Evolutionary conservation across 2,797 vertebrate species (phyloP).

Genomic region (Remorina albescens): DNA sequence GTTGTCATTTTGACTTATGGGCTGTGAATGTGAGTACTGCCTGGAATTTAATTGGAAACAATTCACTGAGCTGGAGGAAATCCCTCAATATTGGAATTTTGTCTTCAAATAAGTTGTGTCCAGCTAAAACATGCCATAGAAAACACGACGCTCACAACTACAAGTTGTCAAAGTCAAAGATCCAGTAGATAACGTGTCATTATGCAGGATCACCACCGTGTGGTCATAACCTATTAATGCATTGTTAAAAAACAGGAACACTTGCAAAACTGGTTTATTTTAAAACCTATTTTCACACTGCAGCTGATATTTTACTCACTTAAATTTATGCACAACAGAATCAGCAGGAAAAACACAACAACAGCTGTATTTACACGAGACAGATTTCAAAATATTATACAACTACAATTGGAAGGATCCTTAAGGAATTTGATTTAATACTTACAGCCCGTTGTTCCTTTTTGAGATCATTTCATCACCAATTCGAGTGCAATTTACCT

Average conservation of each 20-base stretch:
- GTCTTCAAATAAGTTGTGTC: not conserved
- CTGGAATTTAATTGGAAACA: not conserved
- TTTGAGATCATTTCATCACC: not conserved
- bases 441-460: not conserved
- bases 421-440: slow-evolving; percentile 8
- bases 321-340: slow-evolving; percentile 43
- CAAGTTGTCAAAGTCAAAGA: not conserved
- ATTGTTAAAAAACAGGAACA: not conserved
- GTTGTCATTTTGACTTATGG: slow-evolving; percentile 3
- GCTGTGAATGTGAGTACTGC: not conserved
- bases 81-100: not conserved
- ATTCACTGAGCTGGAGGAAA: not conserved
- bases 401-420: slow-evolving; percentile 23
- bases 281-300: slow-evolving; percentile 73
- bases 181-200: slow-evolving; percentile 4
- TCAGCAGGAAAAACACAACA: slow-evolving; percentile 45
- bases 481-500: slow-evolving; percentile 5
- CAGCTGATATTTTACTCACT: slow-evolving; percentile 58
- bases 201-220: slow-evolving; percentile 68
- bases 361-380: slow-evolving; percentile 61
- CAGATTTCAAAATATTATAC: slow-evolving; percentile 32
- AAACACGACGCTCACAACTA: not conserved
- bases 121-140: not conserved
- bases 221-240: slow-evolving; percentile 54
- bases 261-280: slow-evolving; percentile 27